Evolutionary conservation across 2,113 vertebrate genomes (phyloP).

Genomic region (Poeciliopsis occidentalis): DNA sequence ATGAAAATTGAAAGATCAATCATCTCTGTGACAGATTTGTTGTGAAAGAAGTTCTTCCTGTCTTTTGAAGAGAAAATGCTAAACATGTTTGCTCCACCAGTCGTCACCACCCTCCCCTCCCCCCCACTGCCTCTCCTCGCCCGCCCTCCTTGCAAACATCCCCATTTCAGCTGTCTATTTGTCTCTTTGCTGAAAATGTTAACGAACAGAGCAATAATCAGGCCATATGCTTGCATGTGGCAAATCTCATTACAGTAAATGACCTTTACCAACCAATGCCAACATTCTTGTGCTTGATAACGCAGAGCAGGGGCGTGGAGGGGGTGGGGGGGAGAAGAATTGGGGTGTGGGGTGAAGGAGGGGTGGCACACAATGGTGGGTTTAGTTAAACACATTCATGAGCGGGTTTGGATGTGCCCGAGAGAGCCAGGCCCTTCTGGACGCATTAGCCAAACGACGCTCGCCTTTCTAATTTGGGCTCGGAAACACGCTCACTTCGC

Average conservation of each 20-base stretch:
- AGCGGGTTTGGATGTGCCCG: constrained; percentile 38
- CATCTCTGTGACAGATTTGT: constrained; percentile 69
- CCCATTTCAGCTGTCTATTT: constrained; percentile 65
- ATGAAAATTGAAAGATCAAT: constrained; percentile 79
- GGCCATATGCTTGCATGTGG: constrained; percentile 78
- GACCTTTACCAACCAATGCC: constrained; percentile 77
- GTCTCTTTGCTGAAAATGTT: constrained; percentile 75
- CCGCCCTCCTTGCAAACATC: neutral
- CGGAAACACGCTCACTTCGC: constrained; percentile 82
- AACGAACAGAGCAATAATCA: constrained; percentile 76
- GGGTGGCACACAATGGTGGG: constrained; percentile 57
- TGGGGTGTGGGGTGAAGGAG: too few species aligned
- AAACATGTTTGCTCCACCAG: constrained; percentile 40
- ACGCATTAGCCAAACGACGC: constrained; percentile 63
- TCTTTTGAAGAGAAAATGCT: constrained; percentile 62
- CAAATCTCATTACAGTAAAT: constrained; percentile 79
- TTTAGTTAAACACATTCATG: constrained; percentile 74
- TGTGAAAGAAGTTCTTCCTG: constrained; percentile 50
- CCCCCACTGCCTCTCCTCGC: neutral
- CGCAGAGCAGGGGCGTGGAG: constrained; percentile 27
- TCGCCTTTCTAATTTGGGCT: constrained; percentile 70
- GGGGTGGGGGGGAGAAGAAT: neutral
- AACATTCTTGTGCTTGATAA: constrained; percentile 69
- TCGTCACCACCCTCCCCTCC: neutral
- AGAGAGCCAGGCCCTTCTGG: constrained; percentile 72